phyloP scores from a whole-genome alignment of 2,888 invertebrate genomes.

The Liodrosophila aerea region DNA sequence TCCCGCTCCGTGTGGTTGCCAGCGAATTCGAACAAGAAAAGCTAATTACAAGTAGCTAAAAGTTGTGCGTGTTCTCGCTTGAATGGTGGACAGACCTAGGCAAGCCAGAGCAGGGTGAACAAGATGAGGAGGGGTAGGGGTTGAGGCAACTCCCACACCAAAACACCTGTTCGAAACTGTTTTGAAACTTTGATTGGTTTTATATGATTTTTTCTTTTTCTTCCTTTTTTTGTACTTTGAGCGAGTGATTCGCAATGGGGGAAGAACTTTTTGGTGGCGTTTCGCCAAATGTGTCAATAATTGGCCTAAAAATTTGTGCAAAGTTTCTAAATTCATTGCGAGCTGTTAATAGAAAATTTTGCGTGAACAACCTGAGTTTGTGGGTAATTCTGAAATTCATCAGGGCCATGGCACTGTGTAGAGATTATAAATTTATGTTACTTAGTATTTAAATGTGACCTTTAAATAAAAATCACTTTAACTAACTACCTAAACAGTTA shows the following conservation, averaged over 20 bases:
- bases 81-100: slow-evolving; percentile 43
- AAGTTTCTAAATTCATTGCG: slow-evolving; percentile 31
- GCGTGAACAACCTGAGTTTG: slow-evolving; percentile 4
- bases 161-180: slow-evolving; percentile 69
- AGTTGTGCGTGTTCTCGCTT: slow-evolving; percentile 69
- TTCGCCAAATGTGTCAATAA: slow-evolving; percentile 66
- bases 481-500: no score
- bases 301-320: slow-evolving; percentile 48
- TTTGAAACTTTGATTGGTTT: slow-evolving; percentile 73
- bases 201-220: slow-evolving; percentile 48
- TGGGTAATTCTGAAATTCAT: background rate
- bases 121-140: background rate
- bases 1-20: slow-evolving; percentile 41
- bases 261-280: slow-evolving; percentile 18
- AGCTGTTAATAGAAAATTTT: slow-evolving; percentile 22
- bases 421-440: no score
- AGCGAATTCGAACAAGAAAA: slow-evolving; percentile 74
- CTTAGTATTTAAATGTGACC: no score
- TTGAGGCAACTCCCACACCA: slow-evolving; percentile 6
- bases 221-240: background rate
- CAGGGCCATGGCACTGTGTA: no score
- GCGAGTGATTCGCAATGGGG: slow-evolving; percentile 3
- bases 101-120: background rate
- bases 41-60: slow-evolving; percentile 76
- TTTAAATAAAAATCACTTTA: no score